Percentiles rank a stretch among this genome's conserved stretches.
These are phyloP conservation scores for Bombycilla garrulus DNA, from an alignment of 2,113 vertebrate genomes.

Conservation along the genomic window DNA sequence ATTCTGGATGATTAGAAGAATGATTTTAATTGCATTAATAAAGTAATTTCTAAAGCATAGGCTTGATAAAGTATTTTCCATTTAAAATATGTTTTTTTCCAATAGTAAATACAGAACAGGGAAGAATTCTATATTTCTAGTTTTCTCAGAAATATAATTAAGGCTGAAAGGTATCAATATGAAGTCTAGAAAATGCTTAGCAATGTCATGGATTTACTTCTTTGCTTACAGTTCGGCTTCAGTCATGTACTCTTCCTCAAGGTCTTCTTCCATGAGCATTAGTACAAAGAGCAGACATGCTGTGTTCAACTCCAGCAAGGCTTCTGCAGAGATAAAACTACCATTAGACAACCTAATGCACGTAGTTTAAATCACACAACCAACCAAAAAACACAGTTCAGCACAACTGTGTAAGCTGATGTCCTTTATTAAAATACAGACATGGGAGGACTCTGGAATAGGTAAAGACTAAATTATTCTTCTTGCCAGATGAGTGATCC, in stretches of 20 bases:
- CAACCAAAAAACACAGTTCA: slow-evolving; percentile 29
- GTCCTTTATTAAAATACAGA: slow-evolving; percentile 56
- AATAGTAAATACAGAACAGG: neutral
- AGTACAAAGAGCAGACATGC: neutral
- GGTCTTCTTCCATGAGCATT: neutral
- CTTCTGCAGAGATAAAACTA: slow-evolving; percentile 10
- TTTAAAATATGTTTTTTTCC: neutral
- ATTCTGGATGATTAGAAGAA: neutral
- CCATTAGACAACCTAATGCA: neutral
- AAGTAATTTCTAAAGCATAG: neutral
- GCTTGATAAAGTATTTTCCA: neutral
- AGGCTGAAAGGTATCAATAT: neutral
- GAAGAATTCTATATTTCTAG: neutral
- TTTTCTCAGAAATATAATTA: neutral
- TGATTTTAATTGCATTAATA: neutral
- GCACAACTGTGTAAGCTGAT: slow-evolving; percentile 47
- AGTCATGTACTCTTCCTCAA: neutral
- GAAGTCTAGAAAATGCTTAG: neutral
- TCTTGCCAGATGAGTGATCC: slow-evolving; percentile 48
- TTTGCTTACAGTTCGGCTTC: neutral
- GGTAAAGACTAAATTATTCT: slow-evolving; percentile 45
- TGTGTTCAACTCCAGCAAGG: neutral
- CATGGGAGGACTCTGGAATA: neutral
- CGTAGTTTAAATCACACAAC: slow-evolving; percentile 33
- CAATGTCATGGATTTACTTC: neutral